These are phyloP conservation scores for Tenthredo distinguenda DNA, from an alignment of 2,888 invertebrate genomes.

Conservation along the genomic window DNA sequence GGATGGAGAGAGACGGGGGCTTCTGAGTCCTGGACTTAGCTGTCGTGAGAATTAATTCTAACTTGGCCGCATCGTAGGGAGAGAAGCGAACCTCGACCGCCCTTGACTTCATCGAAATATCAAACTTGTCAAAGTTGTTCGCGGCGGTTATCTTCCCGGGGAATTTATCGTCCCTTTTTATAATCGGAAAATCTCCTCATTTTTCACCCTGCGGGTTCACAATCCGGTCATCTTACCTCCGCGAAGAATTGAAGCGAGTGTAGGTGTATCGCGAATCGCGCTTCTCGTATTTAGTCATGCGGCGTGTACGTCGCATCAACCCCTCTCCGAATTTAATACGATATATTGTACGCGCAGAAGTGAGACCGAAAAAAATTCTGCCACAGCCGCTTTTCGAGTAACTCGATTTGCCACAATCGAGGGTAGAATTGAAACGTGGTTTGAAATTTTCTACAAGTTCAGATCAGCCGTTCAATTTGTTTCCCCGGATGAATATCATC, in stretches of 20 bases:
- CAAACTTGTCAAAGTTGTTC: conserved; percentile 19
- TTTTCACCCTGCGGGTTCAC: neutral
- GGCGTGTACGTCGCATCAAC: neutral
- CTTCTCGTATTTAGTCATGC: neutral
- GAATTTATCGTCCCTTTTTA: neutral
- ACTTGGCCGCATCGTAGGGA: neutral
- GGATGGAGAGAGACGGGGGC: neutral
- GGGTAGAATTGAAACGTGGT: neutral
- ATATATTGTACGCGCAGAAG: neutral
- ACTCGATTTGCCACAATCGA: neutral
- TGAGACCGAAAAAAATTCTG: neutral
- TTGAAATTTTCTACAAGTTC: neutral
- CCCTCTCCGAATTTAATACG: neutral
- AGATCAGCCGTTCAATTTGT: too few relatives aligned
- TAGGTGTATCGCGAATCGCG: too few relatives aligned
- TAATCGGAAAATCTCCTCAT: neutral
- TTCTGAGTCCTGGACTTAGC: neutral
- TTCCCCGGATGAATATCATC: too few relatives aligned
- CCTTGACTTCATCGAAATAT: neutral
- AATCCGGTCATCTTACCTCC: neutral
- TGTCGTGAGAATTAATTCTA: conserved; percentile 10
- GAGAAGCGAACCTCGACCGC: neutral
- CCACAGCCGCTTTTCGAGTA: neutral
- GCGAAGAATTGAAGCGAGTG: too few relatives aligned
- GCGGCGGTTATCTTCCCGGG: neutral